Percentiles rank a stretch among this genome's conserved stretches.
These are phyloP conservation scores for Anastrepha obliqua DNA, from an alignment of 1,140 invertebrate genomes.

Conservation along the genomic window DNA sequence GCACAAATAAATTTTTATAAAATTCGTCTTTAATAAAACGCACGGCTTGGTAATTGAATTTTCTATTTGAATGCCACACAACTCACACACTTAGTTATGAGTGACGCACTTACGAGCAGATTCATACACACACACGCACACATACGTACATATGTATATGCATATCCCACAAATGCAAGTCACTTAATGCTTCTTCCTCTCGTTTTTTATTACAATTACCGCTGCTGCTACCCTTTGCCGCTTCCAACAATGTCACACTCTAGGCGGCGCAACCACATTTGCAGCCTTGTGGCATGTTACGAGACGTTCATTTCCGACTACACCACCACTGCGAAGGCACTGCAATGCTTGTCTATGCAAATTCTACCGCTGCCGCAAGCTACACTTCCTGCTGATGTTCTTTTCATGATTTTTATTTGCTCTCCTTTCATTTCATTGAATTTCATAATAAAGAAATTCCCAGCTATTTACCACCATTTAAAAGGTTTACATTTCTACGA, in stretches of 20 bases:
- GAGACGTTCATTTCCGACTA: neutral
- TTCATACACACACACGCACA: no score
- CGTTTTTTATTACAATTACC: no score
- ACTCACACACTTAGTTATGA: no score
- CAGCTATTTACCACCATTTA: conserved; percentile 26
- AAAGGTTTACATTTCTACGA: conserved; percentile 4
- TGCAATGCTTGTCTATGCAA: neutral
- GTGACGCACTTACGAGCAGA: no score
- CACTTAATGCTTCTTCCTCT: no score
- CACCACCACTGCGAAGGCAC: neutral
- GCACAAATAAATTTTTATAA: no score
- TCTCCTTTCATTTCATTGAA: conserved; percentile 15
- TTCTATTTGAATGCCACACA: no score
- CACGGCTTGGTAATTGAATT: no score
- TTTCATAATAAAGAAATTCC: conserved; percentile 13
- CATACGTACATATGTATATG: no score
- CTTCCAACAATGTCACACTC: neutral
- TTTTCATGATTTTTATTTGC: neutral
- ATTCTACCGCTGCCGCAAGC: neutral
- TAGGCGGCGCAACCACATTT: neutral
- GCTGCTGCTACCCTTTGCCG: no score
- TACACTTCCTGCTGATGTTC: neutral
- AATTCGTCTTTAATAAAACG: no score
- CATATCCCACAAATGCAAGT: no score
- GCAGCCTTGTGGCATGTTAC: neutral